Base-by-base conservation (phyloP, 2,888 invertebrate species). In the Apoda limacodes region DNA sequence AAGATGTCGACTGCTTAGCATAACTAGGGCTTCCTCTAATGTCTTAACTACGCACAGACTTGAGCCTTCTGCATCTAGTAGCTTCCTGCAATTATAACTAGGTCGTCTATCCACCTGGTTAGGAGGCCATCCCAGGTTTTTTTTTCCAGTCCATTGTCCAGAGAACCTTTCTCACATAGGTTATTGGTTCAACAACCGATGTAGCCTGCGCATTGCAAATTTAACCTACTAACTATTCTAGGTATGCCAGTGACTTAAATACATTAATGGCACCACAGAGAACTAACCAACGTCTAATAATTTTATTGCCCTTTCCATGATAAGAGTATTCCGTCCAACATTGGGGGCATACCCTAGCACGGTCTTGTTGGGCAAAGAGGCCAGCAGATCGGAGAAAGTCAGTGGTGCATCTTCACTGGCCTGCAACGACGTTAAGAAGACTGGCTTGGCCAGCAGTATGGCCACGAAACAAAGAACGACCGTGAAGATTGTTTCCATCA, bases 341-440 rank as follows among this genome's bases (percentile, higher is more conserved):
- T 58, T 45, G 0, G 76, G 75, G 0, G 70, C 60, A 24, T 53
- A 76, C 3, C 74, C 74, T 0, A 76, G 17, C 2, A 70, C 45
- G 5, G 49, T 65, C 1, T 40, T 46, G 0, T 32, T 28, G 2
- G 47, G 38, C 2, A 74, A 28, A 0, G 66, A 50, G 0, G 45
- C 40, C 1, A 72, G 33, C 3, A 76, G 45, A 5, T 60, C 57
- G 0, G 28, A 4, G 0, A 54, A 45, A 0, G 48, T 27, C 1
- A 70, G 39, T 0, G 68, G 64, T 0, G 56, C 48, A 5, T 53
- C 51, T 0, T 69, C 67, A 3, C 59, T 50, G 0, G 53, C 53
- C 33, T 60, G 48, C n/a, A 75, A 36, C 0, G 71, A 65, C 1
- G 57, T 68, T 21, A 76, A 49, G 46, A 76, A 76, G 20, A 74